These are phyloP conservation scores for Scaptomyza graminum DNA, from an alignment of 1,140 invertebrate species.

Conservation along the genomic window DNA sequence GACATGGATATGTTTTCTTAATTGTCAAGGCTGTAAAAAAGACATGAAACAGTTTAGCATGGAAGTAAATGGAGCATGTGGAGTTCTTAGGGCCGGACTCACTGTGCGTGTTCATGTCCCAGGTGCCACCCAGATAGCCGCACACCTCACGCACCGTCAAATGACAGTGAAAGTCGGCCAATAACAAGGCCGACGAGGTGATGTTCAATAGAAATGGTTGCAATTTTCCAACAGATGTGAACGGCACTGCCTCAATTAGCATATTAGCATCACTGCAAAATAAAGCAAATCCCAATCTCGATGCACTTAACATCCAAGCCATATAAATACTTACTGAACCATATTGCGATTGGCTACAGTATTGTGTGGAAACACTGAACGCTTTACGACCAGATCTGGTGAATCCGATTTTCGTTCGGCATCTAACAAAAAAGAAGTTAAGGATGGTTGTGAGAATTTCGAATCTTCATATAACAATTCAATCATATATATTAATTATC, in stretches of 20 bases:
- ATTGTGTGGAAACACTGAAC: conserved; percentile 88
- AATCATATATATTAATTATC: too few relatives aligned
- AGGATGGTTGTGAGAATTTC: too few relatives aligned
- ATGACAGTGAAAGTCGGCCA: conserved; percentile 97
- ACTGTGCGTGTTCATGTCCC: conserved; percentile 97
- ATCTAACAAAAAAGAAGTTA: conserved; percentile 43
- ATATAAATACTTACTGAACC: conserved; percentile 86
- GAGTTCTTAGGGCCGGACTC: conserved; percentile 84
- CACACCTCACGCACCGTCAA: conserved; percentile 95
- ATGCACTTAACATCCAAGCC: background rate
- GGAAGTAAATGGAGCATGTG: background rate
- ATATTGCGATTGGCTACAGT: conserved; percentile 88
- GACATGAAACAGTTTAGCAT: conserved; percentile 29
- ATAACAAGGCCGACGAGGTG: conserved; percentile 92
- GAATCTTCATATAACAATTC: background rate
- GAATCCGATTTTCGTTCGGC: conserved; percentile 86
- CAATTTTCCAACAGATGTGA: conserved; percentile 93
- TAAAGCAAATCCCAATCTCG: background rate
- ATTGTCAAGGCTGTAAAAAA: conserved; percentile 90
- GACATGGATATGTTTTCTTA: conserved; percentile 94
- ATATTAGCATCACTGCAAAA: conserved; percentile 91
- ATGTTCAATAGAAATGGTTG: conserved; percentile 96
- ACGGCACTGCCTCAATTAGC: conserved; percentile 94
- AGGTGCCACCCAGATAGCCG: conserved; percentile 96
- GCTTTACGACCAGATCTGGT: conserved; percentile 85